Evolutionary conservation across 2,888 invertebrate species (phyloP).

Genomic region (Crematogaster levior): DNA sequence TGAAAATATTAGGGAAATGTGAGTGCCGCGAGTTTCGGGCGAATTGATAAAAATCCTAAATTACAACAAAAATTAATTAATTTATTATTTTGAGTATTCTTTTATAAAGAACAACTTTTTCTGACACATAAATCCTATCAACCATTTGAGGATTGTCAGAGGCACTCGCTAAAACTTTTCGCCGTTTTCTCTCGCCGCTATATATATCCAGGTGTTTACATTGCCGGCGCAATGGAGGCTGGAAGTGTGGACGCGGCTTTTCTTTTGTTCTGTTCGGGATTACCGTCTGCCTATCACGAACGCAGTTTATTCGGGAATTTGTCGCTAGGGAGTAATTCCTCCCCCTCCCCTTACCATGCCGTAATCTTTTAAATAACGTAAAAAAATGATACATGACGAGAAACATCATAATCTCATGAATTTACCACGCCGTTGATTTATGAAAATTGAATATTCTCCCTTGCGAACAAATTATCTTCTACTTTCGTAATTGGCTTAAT

Average conservation of each 20-base stretch:
- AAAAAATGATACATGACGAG: background rate
- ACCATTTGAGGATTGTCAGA: slow-evolving; percentile 70
- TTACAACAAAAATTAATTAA: background rate
- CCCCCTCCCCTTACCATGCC: background rate
- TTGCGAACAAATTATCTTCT: background rate
- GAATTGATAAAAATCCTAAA: background rate
- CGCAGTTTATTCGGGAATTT: slow-evolving; percentile 15
- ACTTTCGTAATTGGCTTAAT: background rate
- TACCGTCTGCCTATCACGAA: slow-evolving; percentile 36
- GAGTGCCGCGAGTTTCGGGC: background rate
- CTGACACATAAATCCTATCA: slow-evolving; percentile 51
- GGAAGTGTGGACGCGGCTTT: slow-evolving; percentile 61
- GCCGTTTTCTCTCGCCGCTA: slow-evolving; percentile 71
- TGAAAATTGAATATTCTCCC: background rate
- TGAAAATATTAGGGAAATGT: background rate
- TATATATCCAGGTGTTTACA: slow-evolving; percentile 70
- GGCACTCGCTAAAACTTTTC: slow-evolving; percentile 69
- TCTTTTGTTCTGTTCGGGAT: slow-evolving; percentile 61
- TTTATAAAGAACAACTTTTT: slow-evolving; percentile 57
- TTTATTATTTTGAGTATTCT: background rate
- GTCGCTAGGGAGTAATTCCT: slow-evolving; percentile 10
- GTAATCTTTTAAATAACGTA: slow-evolving; percentile 21
- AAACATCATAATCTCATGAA: background rate
- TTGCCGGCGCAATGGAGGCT: slow-evolving; percentile 65
- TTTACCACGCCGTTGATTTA: background rate